These are phyloP conservation scores for Lasioglossum morio DNA, from an alignment of 2,888 invertebrate species.

Conservation along the genomic window DNA sequence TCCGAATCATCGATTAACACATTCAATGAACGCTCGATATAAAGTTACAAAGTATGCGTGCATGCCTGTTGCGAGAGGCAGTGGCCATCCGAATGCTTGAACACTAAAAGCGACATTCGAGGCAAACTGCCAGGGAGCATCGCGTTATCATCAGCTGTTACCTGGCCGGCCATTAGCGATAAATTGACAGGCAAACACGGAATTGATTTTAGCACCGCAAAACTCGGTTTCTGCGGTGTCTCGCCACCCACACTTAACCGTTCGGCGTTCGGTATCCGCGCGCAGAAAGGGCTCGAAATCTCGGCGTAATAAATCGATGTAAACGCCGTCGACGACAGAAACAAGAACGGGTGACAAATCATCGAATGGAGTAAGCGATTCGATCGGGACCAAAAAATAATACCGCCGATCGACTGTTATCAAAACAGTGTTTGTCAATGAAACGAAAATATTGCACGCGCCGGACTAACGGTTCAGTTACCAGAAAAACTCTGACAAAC, in stretches of 20 bases:
- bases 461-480: constrained; percentile 8
- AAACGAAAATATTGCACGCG: constrained; percentile 48
- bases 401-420: constrained; percentile 62
- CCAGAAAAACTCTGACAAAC: constrained; percentile 17
- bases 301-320: constrained; percentile 74
- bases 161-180: constrained; percentile 73
- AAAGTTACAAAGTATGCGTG: constrained; percentile 34
- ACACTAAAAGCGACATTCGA: constrained; percentile 74
- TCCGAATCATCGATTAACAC: constrained; percentile 20
- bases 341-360: constrained; percentile 63
- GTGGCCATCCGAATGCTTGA: constrained; percentile 65
- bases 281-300: constrained; percentile 63
- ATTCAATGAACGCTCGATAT: constrained; percentile 15
- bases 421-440: constrained; percentile 60
- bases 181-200: constrained; percentile 78
- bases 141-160: constrained; percentile 76
- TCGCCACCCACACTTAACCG: constrained; percentile 72
- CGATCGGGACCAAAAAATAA: constrained; percentile 36
- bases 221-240: constrained; percentile 75
- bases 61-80: constrained; percentile 36
- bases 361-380: constrained; percentile 55
- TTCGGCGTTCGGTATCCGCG: constrained; percentile 68
- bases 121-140: constrained; percentile 71
- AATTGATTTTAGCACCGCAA: constrained; percentile 78
- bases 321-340: constrained; percentile 68